Base-by-base conservation (phyloP, 1,140 invertebrate genomes). In the Leucophenga varia region DNA sequence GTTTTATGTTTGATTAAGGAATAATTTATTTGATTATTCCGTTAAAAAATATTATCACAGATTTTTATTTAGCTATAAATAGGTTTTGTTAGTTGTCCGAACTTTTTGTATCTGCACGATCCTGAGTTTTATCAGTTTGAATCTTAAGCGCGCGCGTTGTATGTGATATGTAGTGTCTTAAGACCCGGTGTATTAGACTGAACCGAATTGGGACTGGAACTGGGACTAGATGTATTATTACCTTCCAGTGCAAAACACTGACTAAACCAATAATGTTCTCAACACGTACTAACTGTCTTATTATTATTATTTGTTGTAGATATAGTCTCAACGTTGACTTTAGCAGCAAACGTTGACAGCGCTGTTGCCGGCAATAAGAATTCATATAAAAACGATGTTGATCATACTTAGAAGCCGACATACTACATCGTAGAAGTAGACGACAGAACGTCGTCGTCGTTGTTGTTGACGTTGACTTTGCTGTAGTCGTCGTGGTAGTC, bases 231-330 rank as follows among this genome's bases (percentile, higher is more conserved):
- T 68, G 63, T 67, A 68, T 67, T 67, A 67, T 63, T 63, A 68
- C 64, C 64, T 51, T 52, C 55, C 63, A 71, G 63, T 61, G 63
- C 68, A 67, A 68, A 67, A 71, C 60, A 72, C 55, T 64, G 67
- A 71, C 67, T 71, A 71, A 71, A 71, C 58, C 67, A 59, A 70
- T 71, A 71, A 68, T 64, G 60, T 71, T 71, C 68, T 71, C 60
- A 67, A 60, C 67, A 63, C 67, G 60, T 65, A 71, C 67, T 71
- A 71, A 71, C 67, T 71, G 67, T 71, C 60, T 71, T 71, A 61
- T 67, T 67, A 8, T 30, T 7, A 68, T 69, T 68, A 68, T 68
- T 67, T 69, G 61, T 69, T 69, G 64, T 69, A 69, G 64, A 69
- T 69, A 69, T 64, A 69, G 64, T 64, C 16, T 38, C 64, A 59